Evolutionary conservation across 2,113 vertebrate species (phyloP).

Genomic region (Scomber japonicus): DNA sequence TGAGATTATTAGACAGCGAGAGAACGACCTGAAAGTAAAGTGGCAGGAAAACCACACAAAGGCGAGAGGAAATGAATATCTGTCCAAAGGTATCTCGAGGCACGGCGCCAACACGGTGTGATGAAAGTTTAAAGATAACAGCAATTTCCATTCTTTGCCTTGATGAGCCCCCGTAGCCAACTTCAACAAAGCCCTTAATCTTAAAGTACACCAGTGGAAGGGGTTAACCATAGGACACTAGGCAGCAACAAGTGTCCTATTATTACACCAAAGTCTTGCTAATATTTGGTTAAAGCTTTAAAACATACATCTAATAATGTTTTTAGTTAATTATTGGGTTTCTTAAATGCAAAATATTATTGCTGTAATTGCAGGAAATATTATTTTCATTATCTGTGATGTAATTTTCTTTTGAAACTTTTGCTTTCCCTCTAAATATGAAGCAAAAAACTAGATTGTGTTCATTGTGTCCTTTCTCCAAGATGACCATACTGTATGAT

Average conservation of each 20-base stretch:
- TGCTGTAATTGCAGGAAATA: background rate
- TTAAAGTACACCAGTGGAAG: slow-evolving; percentile 11
- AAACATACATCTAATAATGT: background rate
- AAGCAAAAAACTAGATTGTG: background rate
- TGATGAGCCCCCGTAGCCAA: slow-evolving; percentile 72
- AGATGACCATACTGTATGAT: background rate
- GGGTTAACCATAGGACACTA: slow-evolving; percentile 39
- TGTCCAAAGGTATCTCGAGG: slow-evolving; percentile 70
- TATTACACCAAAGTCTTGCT: slow-evolving; percentile 21
- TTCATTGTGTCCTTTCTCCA: background rate
- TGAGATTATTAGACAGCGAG: slow-evolving; percentile 46
- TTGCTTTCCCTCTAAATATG: slow-evolving; percentile 7
- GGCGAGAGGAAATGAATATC: slow-evolving; percentile 64
- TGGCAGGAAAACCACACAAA: slow-evolving; percentile 36
- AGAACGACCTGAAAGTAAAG: slow-evolving; percentile 51
- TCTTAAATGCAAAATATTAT: background rate
- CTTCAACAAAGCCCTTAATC: slow-evolving; percentile 56
- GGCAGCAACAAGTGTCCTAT: slow-evolving; percentile 68
- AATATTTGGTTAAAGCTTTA: slow-evolving; percentile 32
- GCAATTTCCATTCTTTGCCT: slow-evolving; percentile 70
- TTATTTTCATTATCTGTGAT: slow-evolving; percentile 8
- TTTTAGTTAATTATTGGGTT: slow-evolving; percentile 7
- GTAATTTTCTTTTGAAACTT: background rate
- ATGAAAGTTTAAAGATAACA: slow-evolving; percentile 80
- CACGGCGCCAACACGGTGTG: slow-evolving; percentile 38